Conservation (phyloP, 2,888 invertebrate species). For the Pteria penguin region DNA sequence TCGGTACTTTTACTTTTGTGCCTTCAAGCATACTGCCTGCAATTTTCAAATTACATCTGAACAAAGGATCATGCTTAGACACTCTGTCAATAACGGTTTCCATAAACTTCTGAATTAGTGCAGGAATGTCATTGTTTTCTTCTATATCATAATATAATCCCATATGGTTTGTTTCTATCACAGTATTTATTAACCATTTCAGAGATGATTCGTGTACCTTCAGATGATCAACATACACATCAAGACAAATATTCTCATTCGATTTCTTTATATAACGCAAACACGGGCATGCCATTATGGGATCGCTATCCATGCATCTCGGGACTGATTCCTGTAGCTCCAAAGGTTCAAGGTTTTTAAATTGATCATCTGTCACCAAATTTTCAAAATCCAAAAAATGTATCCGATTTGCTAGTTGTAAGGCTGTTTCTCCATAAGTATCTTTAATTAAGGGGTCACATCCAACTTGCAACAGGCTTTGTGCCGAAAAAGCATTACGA, state of each 20-base stretch:
- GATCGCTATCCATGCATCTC: slow-evolving; percentile 12
- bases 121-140: slow-evolving; percentile 14
- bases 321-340: neutral
- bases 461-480: slow-evolving; percentile 20
- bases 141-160: neutral
- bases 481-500: neutral
- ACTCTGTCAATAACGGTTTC: neutral
- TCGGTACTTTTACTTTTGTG: slow-evolving; percentile 22
- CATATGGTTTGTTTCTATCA: neutral
- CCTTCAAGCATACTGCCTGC: slow-evolving; percentile 31
- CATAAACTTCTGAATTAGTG: neutral
- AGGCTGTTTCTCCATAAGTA: neutral
- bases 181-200: neutral
- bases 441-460: slow-evolving; percentile 4
- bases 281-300: slow-evolving; percentile 23
- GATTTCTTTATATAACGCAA: slow-evolving; percentile 9
- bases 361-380: neutral
- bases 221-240: slow-evolving; percentile 11
- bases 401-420: slow-evolving; percentile 3
- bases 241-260: neutral
- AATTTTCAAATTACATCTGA: slow-evolving; percentile 7
- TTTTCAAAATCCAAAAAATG: neutral
- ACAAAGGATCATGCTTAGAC: neutral
- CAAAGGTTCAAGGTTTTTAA: neutral
- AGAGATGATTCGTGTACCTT: slow-evolving; percentile 3